Percentiles rank a stretch among this genome's conserved stretches.
These are phyloP conservation scores for Diorhabda sublineata DNA, from an alignment of 1,140 invertebrate species.

Conservation along the genomic window DNA sequence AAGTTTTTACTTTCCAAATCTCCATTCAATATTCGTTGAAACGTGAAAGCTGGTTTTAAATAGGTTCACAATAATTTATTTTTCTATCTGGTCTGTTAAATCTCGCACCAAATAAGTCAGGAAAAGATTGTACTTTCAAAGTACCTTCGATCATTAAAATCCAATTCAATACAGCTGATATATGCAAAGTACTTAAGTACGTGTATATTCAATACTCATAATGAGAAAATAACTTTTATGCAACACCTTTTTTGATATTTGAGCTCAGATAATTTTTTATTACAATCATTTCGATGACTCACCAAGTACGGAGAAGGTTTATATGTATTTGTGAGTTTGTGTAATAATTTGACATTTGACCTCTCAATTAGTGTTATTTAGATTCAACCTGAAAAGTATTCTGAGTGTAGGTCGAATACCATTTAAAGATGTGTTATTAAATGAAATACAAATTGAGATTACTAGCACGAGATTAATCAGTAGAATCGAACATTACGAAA, in stretches of 20 bases:
- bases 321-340: neutral
- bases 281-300: neutral
- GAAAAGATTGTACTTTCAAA: too few relatives aligned
- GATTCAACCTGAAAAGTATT: too few relatives aligned
- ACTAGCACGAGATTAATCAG: neutral
- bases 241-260: neutral
- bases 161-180: neutral
- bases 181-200: neutral
- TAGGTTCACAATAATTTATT: too few relatives aligned
- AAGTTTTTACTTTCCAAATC: too few relatives aligned
- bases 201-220: neutral
- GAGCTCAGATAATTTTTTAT: constrained; percentile 1
- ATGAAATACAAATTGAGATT: neutral
- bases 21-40: too few relatives aligned
- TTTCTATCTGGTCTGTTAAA: too few relatives aligned
- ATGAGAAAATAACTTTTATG: neutral
- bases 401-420: neutral
- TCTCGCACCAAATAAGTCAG: too few relatives aligned
- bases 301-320: neutral
- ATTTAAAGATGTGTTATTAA: neutral
- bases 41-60: too few relatives aligned
- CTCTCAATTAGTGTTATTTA: neutral
- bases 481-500: too few relatives aligned
- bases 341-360: constrained; percentile 1
- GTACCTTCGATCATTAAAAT: neutral